Percentiles rank a stretch among this genome's conserved stretches.
Conservation (phyloP, 2,888 invertebrate species). For the Agrotis clavis region DNA sequence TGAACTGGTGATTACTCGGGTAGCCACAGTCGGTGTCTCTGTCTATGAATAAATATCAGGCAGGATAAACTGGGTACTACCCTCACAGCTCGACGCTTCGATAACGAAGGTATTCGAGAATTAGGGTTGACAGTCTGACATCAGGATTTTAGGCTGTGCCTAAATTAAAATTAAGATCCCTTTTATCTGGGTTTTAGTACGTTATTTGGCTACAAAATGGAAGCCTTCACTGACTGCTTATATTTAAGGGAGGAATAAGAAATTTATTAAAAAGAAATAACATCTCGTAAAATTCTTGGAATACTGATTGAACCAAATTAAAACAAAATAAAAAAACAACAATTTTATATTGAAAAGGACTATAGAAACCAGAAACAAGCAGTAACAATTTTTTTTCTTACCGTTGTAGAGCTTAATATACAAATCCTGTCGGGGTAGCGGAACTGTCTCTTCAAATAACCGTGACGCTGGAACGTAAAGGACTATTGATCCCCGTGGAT, state of each 20-base stretch:
- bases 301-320: no score
- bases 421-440: no score
- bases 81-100: background rate
- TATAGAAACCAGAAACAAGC: no score
- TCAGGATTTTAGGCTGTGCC: background rate
- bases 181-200: background rate
- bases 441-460: no score
- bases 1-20: conserved; percentile 12
- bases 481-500: no score
- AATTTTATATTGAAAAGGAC: no score
- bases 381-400: no score
- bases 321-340: no score
- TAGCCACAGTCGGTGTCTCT: background rate
- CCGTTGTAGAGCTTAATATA: no score
- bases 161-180: background rate
- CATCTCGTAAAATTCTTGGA: no score
- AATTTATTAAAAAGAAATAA: no score
- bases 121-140: conserved; percentile 37
- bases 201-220: background rate
- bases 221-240: background rate
- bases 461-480: no score
- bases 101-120: conserved; percentile 31
- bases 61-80: background rate
- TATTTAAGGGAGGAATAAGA: background rate
- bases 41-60: conserved; percentile 40